These are phyloP conservation scores for Polymixis lichenea DNA, from an alignment of 2,888 invertebrate genomes.

Conservation along the genomic window DNA sequence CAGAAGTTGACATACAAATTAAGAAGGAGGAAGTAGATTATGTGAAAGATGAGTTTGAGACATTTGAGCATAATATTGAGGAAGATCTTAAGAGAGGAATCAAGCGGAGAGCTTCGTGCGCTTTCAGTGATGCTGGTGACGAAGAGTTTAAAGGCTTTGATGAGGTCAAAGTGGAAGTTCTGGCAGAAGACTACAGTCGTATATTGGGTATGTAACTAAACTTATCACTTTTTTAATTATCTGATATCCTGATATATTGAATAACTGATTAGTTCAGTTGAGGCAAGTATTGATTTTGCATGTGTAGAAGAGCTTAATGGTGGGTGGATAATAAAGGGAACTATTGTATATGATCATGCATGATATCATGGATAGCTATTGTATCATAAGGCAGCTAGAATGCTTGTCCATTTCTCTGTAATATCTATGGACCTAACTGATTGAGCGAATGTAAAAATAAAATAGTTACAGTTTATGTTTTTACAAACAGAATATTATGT, in stretches of 20 bases:
- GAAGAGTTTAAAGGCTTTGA: conserved; percentile 85
- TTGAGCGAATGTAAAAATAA: neutral
- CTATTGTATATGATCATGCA: neutral
- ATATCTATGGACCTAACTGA: neutral
- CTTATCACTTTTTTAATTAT: neutral
- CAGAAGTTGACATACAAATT: conserved; percentile 22
- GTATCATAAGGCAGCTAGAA: no score
- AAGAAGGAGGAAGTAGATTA: conserved; percentile 53
- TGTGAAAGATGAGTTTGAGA: conserved; percentile 42
- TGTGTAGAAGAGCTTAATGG: neutral
- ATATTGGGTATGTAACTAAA: conserved; percentile 76
- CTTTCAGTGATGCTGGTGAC: conserved; percentile 79
- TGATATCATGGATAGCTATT: no score
- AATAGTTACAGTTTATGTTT: neutral
- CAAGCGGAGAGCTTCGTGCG: conserved; percentile 84
- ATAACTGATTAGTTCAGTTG: neutral
- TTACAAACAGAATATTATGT: neutral
- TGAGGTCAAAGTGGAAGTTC: conserved; percentile 70
- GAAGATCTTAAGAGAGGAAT: conserved; percentile 73
- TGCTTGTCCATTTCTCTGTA: no score
- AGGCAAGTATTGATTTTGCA: neutral
- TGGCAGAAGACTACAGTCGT: conserved; percentile 73
- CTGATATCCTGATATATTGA: neutral
- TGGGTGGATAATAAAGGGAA: neutral
- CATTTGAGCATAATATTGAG: conserved; percentile 53